These are phyloP conservation scores for Heterohyrax brucei DNA, from an alignment of 2,797 vertebrate genomes.

Conservation along the genomic window DNA sequence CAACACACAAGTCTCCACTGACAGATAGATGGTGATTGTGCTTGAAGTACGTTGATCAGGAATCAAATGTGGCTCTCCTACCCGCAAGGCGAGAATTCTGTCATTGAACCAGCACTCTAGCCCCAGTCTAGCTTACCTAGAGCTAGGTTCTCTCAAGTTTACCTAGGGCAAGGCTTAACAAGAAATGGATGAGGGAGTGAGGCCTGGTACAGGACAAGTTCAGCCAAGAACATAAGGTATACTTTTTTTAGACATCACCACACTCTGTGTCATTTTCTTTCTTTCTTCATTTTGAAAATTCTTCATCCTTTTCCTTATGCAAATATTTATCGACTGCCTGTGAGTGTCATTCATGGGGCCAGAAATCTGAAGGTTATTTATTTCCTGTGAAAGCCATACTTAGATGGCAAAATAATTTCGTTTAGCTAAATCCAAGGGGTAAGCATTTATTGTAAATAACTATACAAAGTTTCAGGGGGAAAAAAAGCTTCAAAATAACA, in stretches of 20 bases:
- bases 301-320: constrained; percentile 15
- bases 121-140: neutral
- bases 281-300: constrained; percentile 39
- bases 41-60: neutral
- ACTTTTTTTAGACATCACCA: constrained; percentile 38
- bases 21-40: neutral
- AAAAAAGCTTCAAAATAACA: constrained; percentile 18
- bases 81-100: neutral
- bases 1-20: neutral
- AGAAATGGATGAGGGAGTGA: neutral
- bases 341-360: neutral
- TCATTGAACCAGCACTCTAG: neutral
- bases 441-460: constrained; percentile 63
- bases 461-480: constrained; percentile 42
- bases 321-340: constrained; percentile 19
- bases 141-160: neutral
- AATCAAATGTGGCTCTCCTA: neutral
- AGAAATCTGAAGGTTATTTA: constrained; percentile 22
- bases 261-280: neutral
- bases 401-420: constrained; percentile 51
- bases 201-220: neutral
- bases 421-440: constrained; percentile 10
- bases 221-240: neutral
- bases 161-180: neutral
- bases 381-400: constrained; percentile 56